Base-by-base conservation (phyloP, 2,888 invertebrate species). In the Itoplectis maculator region DNA sequence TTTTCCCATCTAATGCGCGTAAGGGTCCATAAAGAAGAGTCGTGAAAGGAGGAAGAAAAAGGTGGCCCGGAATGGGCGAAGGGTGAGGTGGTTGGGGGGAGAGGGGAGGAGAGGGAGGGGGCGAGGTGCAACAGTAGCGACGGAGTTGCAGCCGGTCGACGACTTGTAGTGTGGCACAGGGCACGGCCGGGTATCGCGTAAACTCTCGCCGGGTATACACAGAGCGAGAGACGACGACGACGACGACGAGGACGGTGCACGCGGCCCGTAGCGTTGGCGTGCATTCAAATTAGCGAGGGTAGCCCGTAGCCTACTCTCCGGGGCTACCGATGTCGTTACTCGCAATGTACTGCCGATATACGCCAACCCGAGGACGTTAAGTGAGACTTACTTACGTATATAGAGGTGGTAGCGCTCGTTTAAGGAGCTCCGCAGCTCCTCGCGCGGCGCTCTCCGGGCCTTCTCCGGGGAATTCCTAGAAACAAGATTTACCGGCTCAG, bases 271-370 rank as follows among this genome's bases (percentile, higher is more conserved):
- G 72, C 78, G 78, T 82, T 79, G 82, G 79, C 79, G 74, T 82
- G 80, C 82, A 84, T 82, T 85, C 81, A 85, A 85, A 85, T 85
- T 84, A 84, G 85, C 73, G 61, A 72, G 72, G 79, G 76, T 80
- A 29, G 29, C 29, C 70, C 79, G 78, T 73, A 79, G 79, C 76
- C 81, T 76, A 82, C 77, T 76, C 76, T 40, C 54, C 54, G 51
- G 37, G 74, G 82, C 66, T 79, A 75, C 81, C 84, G 54, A 82
- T 85, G 85, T 81, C 84, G 85, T 84, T 84, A 84, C 73, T 85
- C 81, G 84, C 82, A 81, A 84, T 84, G 79, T 83, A 85, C 79
- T 72, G 78, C 78, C 81, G 65, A 84, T 82, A 72, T 78, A 79
- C 78, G 76, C 80, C 70, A 73, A 51, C 42, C 75, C 79, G 76